Evolutionary conservation across 1,140 invertebrate species (phyloP), one percentile per base, ranked within the genome.

Genomic region (Harlomillsia oculata): DNA sequence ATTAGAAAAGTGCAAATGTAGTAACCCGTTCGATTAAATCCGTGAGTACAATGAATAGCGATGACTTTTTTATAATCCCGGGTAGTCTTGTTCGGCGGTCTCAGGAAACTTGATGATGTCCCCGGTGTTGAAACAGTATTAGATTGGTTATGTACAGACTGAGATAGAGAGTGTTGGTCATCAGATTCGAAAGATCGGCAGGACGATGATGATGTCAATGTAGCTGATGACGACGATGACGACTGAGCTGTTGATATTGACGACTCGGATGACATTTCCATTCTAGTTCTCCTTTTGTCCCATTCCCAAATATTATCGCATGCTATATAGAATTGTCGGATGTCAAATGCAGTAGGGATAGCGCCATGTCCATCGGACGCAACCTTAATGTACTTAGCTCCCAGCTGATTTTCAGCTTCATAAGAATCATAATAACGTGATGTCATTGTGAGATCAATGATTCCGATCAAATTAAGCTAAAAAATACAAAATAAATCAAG

Each of bases 391-490:
- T n/a, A n/a, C n/a, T n/a, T n/a, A n/a, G n/a, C n/a, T n/a, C n/a
- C n/a, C n/a, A n/a, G n/a, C n/a, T n/a, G n/a, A n/a, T n/a, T n/a
- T n/a, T n/a, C n/a, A n/a, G n/a, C n/a, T n/a, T n/a, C n/a, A n/a
- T n/a, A n/a, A n/a, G n/a, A n/a, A n/a, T n/a, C n/a, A n/a, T n/a
- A n/a, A n/a, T n/a, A n/a, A n/a, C n/a, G n/a, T n/a, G n/a, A n/a
- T n/a, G n/a, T n/a, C n/a, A 97, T 95, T 2, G 95, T 98, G 36
- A 99, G 74, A 73, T 98, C 92, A 57, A 98, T 86, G 87, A 95
- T 93, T n/a, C 98, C 71, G 1, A 94, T 93, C 44, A 98, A 48
- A 8, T 2, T 21, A 20, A 8, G 14, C 45, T 48, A n/a, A 5
- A 48, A 46, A 44, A 44, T 5, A 18, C 11, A 32, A 9, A 32